Conservation (phyloP, 2,113 vertebrate genomes). For the Syngnathus floridae region DNA sequence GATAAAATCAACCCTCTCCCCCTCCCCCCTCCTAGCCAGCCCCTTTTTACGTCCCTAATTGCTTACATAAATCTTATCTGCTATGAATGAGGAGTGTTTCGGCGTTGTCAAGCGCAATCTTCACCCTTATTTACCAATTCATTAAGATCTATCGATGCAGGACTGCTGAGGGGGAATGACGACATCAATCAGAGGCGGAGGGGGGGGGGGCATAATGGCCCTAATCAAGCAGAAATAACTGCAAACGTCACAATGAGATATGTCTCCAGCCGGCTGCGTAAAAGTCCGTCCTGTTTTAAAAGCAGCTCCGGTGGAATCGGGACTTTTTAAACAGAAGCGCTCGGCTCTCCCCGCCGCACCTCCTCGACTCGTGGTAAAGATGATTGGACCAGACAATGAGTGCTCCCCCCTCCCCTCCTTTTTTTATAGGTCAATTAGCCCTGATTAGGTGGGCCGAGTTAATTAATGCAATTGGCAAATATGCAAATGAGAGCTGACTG, state of each 20-base stretch:
- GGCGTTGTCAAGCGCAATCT: conserved; percentile 99
- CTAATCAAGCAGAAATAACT: conserved; percentile 99
- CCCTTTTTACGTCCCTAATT: conserved; percentile 96
- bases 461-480: conserved; percentile 79
- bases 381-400: conserved; percentile 80
- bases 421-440: conserved; percentile 89
- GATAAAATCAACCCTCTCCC: conserved; percentile 72
- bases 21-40: conserved; percentile 78
- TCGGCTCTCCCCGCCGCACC: conserved; percentile 70
- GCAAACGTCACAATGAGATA: conserved; percentile 99
- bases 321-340: conserved; percentile 66
- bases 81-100: conserved; percentile 99
- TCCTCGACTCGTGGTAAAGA: conserved; percentile 71
- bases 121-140: conserved; percentile 99
- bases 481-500: conserved; percentile 70
- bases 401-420: conserved; percentile 63
- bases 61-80: conserved; percentile 99
- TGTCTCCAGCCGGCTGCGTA: conserved; percentile 77
- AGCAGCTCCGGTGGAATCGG: conserved; percentile 22
- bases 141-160: conserved; percentile 99
- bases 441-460: conserved; percentile 83
- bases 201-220: conserved; percentile 91
- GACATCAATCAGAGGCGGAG: conserved; percentile 94
- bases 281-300: not conserved
- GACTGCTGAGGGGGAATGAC: conserved; percentile 95